Percentiles rank a stretch among this genome's conserved stretches.
Evolutionary conservation across 2,888 invertebrate species (phyloP).

Genomic region (Mallateleia sp.): DNA sequence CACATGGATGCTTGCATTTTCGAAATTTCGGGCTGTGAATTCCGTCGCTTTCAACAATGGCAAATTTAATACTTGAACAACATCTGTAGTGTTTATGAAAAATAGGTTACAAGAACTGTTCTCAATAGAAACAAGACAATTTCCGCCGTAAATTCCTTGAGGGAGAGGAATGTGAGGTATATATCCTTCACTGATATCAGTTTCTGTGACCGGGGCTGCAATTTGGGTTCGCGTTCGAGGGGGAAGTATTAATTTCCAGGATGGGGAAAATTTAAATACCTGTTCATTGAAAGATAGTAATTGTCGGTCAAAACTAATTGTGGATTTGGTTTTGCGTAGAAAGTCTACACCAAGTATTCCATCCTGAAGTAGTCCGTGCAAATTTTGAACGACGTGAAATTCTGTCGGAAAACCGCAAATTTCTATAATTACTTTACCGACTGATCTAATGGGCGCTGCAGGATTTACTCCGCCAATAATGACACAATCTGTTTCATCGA

Average conservation of each 20-base stretch:
- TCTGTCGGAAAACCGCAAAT: no score
- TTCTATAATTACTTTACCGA: no score
- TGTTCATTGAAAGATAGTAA: no score
- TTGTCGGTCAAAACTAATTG: no score
- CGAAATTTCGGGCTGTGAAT: neutral
- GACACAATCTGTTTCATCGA: no score
- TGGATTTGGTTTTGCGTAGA: no score
- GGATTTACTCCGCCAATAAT: neutral
- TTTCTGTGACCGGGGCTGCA: neutral
- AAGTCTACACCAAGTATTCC: no score
- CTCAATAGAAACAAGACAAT: constrained; percentile 5
- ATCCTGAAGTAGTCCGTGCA: no score
- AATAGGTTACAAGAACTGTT: constrained; percentile 10
- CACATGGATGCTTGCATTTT: no score
- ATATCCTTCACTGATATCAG: constrained; percentile 5
- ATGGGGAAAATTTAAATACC: neutral
- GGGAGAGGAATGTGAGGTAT: neutral
- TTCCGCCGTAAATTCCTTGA: constrained; percentile 11
- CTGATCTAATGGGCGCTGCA: no score
- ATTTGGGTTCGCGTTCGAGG: constrained; percentile 20
- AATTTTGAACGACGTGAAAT: no score
- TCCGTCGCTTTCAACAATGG: no score
- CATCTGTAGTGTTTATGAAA: constrained; percentile 5
- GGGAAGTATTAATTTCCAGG: neutral
- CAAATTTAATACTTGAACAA: neutral